Percentiles rank a stretch among this genome's conserved stretches.
phyloP scores from a whole-genome alignment of 2,797 vertebrate genomes.

The Myotis pilosus region DNA sequence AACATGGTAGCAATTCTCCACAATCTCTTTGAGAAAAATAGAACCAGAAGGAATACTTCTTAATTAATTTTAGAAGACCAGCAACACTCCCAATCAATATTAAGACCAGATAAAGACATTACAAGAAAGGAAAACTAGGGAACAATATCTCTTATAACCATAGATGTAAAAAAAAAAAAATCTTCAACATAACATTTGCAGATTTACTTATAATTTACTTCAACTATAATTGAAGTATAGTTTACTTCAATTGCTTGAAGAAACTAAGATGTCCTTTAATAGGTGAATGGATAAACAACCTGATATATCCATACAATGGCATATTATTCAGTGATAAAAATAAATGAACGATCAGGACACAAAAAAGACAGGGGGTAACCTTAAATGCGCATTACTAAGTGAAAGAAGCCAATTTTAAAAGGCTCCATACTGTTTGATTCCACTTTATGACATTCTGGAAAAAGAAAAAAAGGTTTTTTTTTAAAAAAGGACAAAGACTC shows the following conservation, averaged over 20 bases:
- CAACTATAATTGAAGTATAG: too few species aligned
- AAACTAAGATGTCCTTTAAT: background rate
- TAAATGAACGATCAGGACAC: background rate
- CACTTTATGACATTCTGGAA: background rate
- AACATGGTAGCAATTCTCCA: background rate
- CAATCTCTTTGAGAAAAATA: background rate
- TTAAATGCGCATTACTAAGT: background rate
- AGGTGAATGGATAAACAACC: background rate
- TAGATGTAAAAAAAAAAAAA: background rate
- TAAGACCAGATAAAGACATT: background rate
- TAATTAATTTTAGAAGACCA: background rate
- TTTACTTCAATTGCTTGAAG: too few species aligned
- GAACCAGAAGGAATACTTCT: background rate
- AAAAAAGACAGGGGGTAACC: background rate
- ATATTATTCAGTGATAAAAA: background rate
- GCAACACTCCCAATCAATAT: background rate
- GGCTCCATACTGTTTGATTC: background rate
- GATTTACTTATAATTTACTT: background rate
- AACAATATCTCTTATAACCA: background rate
- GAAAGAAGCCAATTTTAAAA: background rate
- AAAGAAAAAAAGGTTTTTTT: background rate
- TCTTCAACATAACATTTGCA: background rate
- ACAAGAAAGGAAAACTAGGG: background rate
- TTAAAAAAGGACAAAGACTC: background rate
- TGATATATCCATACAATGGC: background rate